These are phyloP conservation scores for Ormyrus nitidulus DNA, from an alignment of 2,888 invertebrate species.

Conservation along the genomic window DNA sequence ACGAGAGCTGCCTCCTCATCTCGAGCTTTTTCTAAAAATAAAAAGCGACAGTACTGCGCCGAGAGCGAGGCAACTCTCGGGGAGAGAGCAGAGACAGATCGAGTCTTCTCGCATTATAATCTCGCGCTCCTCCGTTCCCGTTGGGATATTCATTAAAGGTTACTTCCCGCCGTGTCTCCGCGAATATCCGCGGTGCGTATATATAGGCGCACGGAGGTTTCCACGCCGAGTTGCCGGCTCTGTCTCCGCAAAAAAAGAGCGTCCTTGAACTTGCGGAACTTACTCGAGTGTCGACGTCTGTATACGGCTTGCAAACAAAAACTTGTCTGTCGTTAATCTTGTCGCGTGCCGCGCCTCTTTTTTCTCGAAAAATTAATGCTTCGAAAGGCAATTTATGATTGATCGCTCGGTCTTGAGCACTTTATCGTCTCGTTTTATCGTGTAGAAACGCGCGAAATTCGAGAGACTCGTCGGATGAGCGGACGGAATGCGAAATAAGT, in stretches of 20 bases:
- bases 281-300: no score
- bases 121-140: conserved; percentile 22
- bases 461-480: no score
- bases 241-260: background rate
- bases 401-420: no score
- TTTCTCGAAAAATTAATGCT: no score
- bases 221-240: conserved; percentile 3
- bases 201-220: background rate
- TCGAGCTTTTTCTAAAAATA: conserved; percentile 24
- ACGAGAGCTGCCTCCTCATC: conserved; percentile 17
- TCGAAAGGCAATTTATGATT: no score
- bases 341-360: no score
- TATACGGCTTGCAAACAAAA: no score
- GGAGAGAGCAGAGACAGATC: conserved; percentile 34
- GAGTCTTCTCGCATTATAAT: conserved; percentile 51
- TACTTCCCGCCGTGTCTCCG: background rate
- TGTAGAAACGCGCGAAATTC: no score
- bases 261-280: background rate
- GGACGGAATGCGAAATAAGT: no score
- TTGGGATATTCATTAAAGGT: conserved; percentile 50
- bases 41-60: conserved; percentile 20
- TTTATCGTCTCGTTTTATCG: no score
- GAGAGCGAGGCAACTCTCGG: background rate
- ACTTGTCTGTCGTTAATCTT: no score
- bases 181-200: background rate